phyloP scores from a whole-genome alignment of 2,113 vertebrate genomes.

The Microtus oregoni region DNA sequence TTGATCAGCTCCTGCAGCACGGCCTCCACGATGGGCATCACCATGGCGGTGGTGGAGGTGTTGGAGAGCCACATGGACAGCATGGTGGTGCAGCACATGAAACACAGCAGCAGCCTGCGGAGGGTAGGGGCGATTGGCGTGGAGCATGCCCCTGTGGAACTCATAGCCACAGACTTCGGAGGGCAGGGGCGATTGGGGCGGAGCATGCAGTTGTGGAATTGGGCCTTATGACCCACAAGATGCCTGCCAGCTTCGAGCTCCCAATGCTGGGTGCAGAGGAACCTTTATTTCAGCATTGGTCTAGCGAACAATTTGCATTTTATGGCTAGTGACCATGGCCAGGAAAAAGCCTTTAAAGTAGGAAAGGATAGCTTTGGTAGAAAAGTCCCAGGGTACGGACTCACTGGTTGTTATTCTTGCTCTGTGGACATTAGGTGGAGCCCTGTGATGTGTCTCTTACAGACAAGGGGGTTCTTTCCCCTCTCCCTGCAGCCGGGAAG shows the following conservation, averaged over 20 bases:
- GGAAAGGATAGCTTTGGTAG: not conserved
- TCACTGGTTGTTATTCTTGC: not conserved
- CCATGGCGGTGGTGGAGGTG: constrained; percentile 99
- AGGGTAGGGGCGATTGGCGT: not conserved
- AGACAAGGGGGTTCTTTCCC: not conserved
- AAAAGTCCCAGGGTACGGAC: not conserved
- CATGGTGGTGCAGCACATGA: constrained; percentile 97
- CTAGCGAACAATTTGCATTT: not conserved
- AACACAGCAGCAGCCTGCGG: constrained; percentile 95
- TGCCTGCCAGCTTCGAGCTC: not conserved
- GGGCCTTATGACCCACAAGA: not conserved
- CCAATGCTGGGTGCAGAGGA: not conserved
- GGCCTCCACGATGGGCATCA: constrained; percentile 98
- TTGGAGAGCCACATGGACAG: constrained; percentile 99
- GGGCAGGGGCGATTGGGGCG: too few relatives aligned
- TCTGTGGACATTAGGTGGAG: not conserved
- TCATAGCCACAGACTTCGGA: not conserved
- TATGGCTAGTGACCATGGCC: not conserved
- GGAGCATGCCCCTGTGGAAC: too few relatives aligned
- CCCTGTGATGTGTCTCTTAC: not conserved
- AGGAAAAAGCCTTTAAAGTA: not conserved
- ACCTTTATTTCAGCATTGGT: not conserved
- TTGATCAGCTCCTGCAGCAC: constrained; percentile 96
- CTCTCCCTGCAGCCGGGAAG: not conserved
- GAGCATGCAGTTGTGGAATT: not conserved